Evolutionary conservation across 1,140 invertebrate species (phyloP).

Genomic region (Conopomorpha cramerella): DNA sequence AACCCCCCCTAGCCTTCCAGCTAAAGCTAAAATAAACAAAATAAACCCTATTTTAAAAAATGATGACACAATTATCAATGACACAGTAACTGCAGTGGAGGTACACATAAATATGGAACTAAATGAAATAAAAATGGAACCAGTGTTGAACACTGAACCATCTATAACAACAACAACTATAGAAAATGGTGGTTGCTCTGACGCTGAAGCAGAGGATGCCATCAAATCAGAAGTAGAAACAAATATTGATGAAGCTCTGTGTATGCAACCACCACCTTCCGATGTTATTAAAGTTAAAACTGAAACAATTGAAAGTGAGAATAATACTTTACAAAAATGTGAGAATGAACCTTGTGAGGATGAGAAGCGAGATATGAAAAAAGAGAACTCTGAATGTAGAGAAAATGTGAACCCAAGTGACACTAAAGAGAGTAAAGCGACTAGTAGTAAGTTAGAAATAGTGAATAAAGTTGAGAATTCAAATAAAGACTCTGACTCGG

Average conservation of each 20-base stretch:
- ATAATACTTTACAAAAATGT: neutral
- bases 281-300: too few relatives aligned
- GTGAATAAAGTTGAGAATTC: slow-evolving; percentile 30
- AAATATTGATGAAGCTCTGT: neutral
- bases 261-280: too few relatives aligned
- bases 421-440: slow-evolving; percentile 32
- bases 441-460: slow-evolving; percentile 34
- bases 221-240: neutral
- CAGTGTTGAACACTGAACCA: slow-evolving; percentile 10
- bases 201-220: neutral
- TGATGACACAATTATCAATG: too few relatives aligned
- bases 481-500: slow-evolving; percentile 44
- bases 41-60: slow-evolving; percentile 12
- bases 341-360: slow-evolving; percentile 19
- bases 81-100: too few relatives aligned
- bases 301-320: too few relatives aligned
- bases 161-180: slow-evolving; percentile 36
- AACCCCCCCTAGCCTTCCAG: slow-evolving; percentile 19
- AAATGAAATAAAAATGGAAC: slow-evolving; percentile 22
- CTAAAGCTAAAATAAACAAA: slow-evolving; percentile 33
- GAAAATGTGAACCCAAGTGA: slow-evolving; percentile 55
- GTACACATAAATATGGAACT: too few relatives aligned
- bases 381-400: slow-evolving; percentile 49
- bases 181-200: slow-evolving; percentile 1
- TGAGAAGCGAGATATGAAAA: slow-evolving; percentile 38